phyloP scores from a whole-genome alignment of 2,797 vertebrate genomes.

The Aphelocoma californica region DNA sequence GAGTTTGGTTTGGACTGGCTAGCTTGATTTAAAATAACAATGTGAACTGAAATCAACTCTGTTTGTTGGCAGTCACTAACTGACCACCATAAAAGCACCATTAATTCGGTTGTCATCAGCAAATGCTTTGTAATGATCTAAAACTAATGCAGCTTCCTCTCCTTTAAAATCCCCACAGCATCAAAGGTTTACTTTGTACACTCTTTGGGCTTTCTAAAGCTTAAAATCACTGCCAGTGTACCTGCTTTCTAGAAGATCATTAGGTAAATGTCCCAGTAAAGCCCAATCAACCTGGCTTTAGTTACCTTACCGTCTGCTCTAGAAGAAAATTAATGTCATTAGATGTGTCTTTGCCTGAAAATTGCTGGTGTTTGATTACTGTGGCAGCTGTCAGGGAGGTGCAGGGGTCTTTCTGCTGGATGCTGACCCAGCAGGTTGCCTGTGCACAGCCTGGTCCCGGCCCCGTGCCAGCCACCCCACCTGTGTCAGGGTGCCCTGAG shows the following conservation, averaged over 20 bases:
- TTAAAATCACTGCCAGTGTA: constrained; percentile 71
- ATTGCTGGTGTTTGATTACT: constrained; percentile 71
- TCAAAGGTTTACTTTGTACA: constrained; percentile 69
- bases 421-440: constrained; percentile 53
- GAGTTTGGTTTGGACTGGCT: not conserved
- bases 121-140: constrained; percentile 70
- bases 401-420: constrained; percentile 45
- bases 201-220: constrained; percentile 58
- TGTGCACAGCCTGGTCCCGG: constrained; percentile 11
- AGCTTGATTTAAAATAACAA: constrained; percentile 69
- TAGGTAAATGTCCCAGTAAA: constrained; percentile 74
- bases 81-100: constrained; percentile 43
- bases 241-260: constrained; percentile 74
- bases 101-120: constrained; percentile 67
- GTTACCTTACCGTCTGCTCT: constrained; percentile 79
- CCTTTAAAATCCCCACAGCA: constrained; percentile 37
- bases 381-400: constrained; percentile 74
- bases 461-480: constrained; percentile 75
- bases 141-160: constrained; percentile 37
- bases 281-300: constrained; percentile 71
- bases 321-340: constrained; percentile 75
- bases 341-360: constrained; percentile 52
- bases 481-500: not conserved
- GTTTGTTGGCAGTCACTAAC: constrained; percentile 66
- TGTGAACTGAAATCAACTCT: constrained; percentile 40